phyloP scores from a whole-genome alignment of 37 sponge, comb jelly and placozoan species.

The Spongilla lacustris region DNA sequence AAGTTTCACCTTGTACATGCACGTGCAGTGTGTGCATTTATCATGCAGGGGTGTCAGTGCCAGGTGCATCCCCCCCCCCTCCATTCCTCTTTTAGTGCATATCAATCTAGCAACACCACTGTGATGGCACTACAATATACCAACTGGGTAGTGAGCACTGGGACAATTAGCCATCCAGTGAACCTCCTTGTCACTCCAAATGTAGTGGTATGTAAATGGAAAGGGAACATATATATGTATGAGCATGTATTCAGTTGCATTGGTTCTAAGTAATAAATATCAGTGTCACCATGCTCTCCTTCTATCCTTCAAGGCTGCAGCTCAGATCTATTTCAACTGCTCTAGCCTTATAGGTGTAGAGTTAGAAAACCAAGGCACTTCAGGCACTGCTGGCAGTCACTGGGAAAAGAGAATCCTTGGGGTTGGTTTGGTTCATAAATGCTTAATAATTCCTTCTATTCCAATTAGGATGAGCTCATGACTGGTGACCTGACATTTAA shows the following conservation, averaged over 20 bases:
- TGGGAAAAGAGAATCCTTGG: conserved; percentile 85
- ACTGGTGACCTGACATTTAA: conserved; percentile 75
- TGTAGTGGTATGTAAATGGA: conserved; percentile 64
- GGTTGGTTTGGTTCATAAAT: conserved; percentile 14
- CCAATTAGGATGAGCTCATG: conserved; percentile 80
- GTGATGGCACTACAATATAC: conserved; percentile 18
- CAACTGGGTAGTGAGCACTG: conserved; percentile 40
- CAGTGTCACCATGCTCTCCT: too few species aligned
- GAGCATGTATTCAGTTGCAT: neutral
- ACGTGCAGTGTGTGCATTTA: neutral
- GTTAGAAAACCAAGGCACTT: conserved; percentile 85
- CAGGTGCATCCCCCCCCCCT: too few species aligned
- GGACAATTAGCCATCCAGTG: conserved; percentile 30
- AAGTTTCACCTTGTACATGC: neutral
- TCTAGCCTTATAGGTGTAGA: conserved; percentile 63
- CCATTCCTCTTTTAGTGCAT: neutral
- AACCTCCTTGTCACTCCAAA: conserved; percentile 48
- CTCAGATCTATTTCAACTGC: conserved; percentile 68
- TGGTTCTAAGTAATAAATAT: neutral
- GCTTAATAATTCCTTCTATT: neutral
- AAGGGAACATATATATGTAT: too few species aligned
- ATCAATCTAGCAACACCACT: conserved; percentile 3
- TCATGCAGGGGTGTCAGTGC: too few species aligned
- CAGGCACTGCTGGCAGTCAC: conserved; percentile 63
- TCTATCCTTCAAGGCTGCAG: conserved; percentile 39